Evolutionary conservation across 2,113 vertebrate genomes (phyloP).

Genomic region (Pelobates fuscus): DNA sequence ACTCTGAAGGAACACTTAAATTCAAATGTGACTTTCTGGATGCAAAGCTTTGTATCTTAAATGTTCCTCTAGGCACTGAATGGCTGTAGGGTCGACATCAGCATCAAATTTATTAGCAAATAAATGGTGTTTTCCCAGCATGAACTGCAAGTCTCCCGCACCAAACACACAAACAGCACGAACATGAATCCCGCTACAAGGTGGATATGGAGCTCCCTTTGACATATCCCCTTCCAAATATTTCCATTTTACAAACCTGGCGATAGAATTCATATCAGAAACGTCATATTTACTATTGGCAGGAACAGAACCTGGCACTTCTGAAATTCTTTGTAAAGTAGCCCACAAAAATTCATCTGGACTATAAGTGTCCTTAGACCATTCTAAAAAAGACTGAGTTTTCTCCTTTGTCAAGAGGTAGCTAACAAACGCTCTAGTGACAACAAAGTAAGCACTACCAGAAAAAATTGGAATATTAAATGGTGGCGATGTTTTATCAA

Average conservation of each 20-base stretch:
- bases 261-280: conserved; percentile 78
- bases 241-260: conserved; percentile 85
- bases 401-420: conserved; percentile 69
- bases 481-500: conserved; percentile 72
- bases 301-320: conserved; percentile 74
- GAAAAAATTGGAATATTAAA: conserved; percentile 76
- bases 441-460: conserved; percentile 86
- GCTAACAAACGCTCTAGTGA: conserved; percentile 72
- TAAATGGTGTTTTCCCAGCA: conserved; percentile 77
- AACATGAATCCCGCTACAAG: conserved; percentile 75
- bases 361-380: conserved; percentile 86
- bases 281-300: conserved; percentile 75
- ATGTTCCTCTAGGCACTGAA: conserved; percentile 84
- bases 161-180: conserved; percentile 82
- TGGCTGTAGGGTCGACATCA: conserved; percentile 71
- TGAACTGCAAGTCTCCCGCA: conserved; percentile 81
- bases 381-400: conserved; percentile 74
- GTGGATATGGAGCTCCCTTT: conserved; percentile 75
- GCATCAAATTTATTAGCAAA: conserved; percentile 92
- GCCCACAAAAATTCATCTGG: conserved; percentile 91
- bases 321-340: conserved; percentile 82
- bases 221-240: conserved; percentile 73
- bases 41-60: conserved; percentile 76
- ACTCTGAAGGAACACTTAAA: not conserved
- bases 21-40: conserved; percentile 51